phyloP scores from a whole-genome alignment of 2,113 vertebrate genomes.

The Amblyornis subalaris region DNA sequence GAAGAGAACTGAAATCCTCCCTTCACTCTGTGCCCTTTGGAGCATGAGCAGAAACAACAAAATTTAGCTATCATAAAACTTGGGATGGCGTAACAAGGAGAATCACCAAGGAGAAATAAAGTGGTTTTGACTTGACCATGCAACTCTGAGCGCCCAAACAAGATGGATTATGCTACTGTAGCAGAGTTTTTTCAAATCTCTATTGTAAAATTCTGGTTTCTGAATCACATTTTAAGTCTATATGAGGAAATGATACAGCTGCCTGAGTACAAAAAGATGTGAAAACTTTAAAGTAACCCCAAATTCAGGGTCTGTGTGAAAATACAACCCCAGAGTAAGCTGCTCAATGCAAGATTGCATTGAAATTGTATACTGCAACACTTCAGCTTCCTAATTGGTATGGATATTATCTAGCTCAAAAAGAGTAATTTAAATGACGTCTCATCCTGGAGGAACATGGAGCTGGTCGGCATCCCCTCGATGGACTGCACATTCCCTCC shows the following conservation, averaged over 20 bases:
- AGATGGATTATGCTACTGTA: background rate
- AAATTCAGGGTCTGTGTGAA: background rate
- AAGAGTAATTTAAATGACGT: background rate
- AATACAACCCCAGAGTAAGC: background rate
- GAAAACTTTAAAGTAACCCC: background rate
- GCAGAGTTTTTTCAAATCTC: background rate
- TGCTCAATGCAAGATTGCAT: background rate
- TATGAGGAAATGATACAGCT: background rate
- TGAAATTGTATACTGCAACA: background rate
- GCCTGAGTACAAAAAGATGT: background rate
- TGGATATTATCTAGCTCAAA: background rate
- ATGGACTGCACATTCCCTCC: background rate
- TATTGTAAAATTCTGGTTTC: background rate
- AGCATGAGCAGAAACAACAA: background rate
- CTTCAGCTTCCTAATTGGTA: background rate
- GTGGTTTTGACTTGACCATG: background rate
- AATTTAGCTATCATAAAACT: background rate
- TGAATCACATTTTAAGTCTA: background rate
- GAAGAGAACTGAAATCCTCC: background rate
- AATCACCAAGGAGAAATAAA: background rate
- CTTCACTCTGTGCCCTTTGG: accelerated
- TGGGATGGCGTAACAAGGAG: background rate
- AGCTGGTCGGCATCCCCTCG: background rate
- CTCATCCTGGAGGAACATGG: background rate
- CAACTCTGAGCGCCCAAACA: background rate